Base-by-base conservation (phyloP, 2,888 invertebrate genomes). In the Andricus quercusramuli region DNA sequence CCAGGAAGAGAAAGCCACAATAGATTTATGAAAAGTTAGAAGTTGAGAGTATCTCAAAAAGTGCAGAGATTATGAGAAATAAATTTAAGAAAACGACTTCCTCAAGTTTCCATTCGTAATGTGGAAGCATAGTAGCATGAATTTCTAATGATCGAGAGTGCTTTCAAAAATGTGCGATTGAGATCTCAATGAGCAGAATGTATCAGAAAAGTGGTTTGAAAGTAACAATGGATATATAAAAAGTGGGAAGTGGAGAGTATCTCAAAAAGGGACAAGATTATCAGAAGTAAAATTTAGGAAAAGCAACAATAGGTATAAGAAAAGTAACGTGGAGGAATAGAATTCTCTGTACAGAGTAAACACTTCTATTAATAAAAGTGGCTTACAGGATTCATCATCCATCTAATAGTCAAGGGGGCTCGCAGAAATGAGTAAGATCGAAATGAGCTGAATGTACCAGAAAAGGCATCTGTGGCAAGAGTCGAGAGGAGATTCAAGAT, bases 401-500 rank as follows among this genome's bases (percentile, higher is more conserved):
- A n/a, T n/a, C 67, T 41, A 22, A 37, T 67, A 67, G 22, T n/a
- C 3, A 9, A n/a, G n/a, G 65, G 17, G 20, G 32, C 32, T 65
- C n/a, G 20, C 65, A 37, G 67, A 62, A 25, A 29, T 67, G 22
- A 66, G 66, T 37, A 37, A 66, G n/a, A 67, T 67, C 22, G 41
- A 41, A 67, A 67, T 67, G n/a, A 41, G 67, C n/a, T 22, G 67
- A 67, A 41, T 62, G 15, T 62, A 29, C 15, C 13, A 37, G 67
- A 32, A 17, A 37, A 41, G 41, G 41, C n/a, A 66, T 66, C 37
- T 3, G 37, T 65, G 65, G 25, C 25, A 44, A 68, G 68, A 70
- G 47, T 70, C 1, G n/a, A 74, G 56, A 74, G 32, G 56, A 20
- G 74, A 74, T 74, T 74, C n/a, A 74, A 51, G 29, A 74, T 51